Evolutionary conservation across 2,113 vertebrate species (phyloP), one percentile per base, ranked within the genome.

Genomic region (Hydropotes inermis): DNA sequence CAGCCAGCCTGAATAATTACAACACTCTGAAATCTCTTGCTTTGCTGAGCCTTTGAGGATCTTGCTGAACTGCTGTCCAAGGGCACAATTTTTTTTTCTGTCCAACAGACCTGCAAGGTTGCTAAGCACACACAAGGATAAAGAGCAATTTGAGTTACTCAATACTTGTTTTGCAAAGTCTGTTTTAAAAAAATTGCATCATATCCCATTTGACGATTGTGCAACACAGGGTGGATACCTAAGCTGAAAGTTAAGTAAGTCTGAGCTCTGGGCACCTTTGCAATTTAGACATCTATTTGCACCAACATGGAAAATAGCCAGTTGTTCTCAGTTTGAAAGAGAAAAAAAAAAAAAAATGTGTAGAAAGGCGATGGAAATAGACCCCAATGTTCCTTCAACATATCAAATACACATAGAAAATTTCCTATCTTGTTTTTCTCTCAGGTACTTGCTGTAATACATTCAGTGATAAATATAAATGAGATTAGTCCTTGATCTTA

Each of bases 101-200:
- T 98, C 95, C 91, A 97, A 60, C 28, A 91, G 96, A 98, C 95
- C 96, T 98, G 97, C 95, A 98, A 98, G 96, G 91, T 97, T 98
- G 97, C 98, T 98, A 97, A 91, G 97, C 91, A 81, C 94, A 98
- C 47, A 95, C 39, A 95, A 96, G 98, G 97, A 97, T 95, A 98
- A 98, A 97, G 98, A 98, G 94, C 98, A 50, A 82, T 93, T 97
- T 33, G 78, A 88, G 96, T 99, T 98, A 97, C 98, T 97, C 98
- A 99, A 98, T 97, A 98, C 94, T 98, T 98, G 94, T 98, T 99
- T 99, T 98, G 98, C 97, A 97, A 98, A 97, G 89, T 97, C 91
- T 98, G 61, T 97, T 98, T 97, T 89, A 97, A 98, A 98, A 82
- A 74, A 97, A 97, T 99, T 99, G 98, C 70, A 0, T 98, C 98